phyloP scores from a whole-genome alignment of 2,113 vertebrate species.

The Anser brachyrhynchus region DNA sequence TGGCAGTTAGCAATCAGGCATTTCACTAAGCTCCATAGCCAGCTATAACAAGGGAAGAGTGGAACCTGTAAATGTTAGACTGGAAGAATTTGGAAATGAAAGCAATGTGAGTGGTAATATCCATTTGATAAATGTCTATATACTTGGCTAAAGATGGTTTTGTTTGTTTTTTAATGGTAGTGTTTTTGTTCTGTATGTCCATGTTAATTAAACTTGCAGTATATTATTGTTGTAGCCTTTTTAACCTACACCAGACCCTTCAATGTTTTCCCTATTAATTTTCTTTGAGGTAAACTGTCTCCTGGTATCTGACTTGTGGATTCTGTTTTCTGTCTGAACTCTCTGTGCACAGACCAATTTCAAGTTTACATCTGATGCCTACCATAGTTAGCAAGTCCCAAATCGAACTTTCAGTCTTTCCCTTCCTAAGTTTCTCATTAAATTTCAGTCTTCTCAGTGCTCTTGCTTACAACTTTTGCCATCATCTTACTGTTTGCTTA shows the following conservation, averaged over 20 bases:
- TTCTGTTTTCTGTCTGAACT: neutral
- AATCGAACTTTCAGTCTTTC: neutral
- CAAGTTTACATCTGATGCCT: neutral
- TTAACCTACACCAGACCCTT: neutral
- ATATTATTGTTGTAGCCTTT: neutral
- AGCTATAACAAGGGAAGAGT: rapidly evolving
- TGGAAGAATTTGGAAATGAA: neutral
- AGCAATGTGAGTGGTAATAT: neutral
- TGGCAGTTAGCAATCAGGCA: neutral
- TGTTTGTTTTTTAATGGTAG: neutral
- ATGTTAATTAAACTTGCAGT: neutral
- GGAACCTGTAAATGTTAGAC: neutral
- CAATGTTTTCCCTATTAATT: neutral
- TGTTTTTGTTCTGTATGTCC: neutral
- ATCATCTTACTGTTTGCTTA: neutral
- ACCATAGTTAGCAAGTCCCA: neutral
- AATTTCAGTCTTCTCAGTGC: neutral
- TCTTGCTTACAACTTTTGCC: neutral
- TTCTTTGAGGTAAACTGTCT: neutral
- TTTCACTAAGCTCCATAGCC: neutral
- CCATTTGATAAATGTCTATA: neutral
- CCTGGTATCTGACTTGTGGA: neutral
- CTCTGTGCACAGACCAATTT: neutral
- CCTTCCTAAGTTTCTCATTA: neutral
- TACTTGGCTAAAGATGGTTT: neutral